These are phyloP conservation scores for Epistrophe eligans DNA, from an alignment of 2,888 invertebrate genomes.

Conservation along the genomic window DNA sequence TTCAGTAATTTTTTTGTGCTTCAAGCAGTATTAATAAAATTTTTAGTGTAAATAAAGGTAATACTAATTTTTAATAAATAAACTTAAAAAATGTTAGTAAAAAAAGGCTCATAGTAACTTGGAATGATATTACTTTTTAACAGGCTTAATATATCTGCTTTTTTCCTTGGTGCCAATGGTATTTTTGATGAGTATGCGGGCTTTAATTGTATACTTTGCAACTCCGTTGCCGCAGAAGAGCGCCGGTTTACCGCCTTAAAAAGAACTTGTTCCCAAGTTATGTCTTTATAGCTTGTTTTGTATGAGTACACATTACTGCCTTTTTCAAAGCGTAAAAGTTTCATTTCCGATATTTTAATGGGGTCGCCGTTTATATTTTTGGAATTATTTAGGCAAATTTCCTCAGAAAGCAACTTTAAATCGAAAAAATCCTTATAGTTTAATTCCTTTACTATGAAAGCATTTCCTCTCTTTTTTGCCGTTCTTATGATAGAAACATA, in stretches of 20 bases:
- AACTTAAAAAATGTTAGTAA: conserved; percentile 6
- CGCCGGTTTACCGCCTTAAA: conserved; percentile 24
- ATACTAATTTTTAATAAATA: conserved; percentile 21
- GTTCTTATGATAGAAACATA: conserved; percentile 11
- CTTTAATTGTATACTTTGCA: conserved; percentile 14
- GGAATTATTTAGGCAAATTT: conserved; percentile 23
- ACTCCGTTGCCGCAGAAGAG: conserved; percentile 30
- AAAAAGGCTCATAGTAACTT: conserved; percentile 37
- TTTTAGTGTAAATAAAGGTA: conserved; percentile 6
- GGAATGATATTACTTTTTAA: conserved; percentile 29
- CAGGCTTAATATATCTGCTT: conserved; percentile 28
- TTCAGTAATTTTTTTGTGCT: conserved; percentile 25
- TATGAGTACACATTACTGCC: conserved; percentile 30
- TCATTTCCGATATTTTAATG: conserved; percentile 34
- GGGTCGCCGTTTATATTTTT: conserved; percentile 22
- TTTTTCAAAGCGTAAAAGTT: conserved; percentile 31
- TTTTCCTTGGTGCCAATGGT: conserved; percentile 35
- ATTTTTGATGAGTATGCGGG: conserved; percentile 32
- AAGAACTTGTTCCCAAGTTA: conserved; percentile 29
- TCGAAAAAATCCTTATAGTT: conserved; percentile 32
- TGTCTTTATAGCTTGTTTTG: conserved; percentile 35
- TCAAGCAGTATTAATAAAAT: conserved; percentile 15
- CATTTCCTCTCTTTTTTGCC: conserved; percentile 28
- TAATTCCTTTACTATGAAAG: conserved; percentile 27
- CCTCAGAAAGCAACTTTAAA: conserved; percentile 33